Percentiles rank a stretch among this genome's conserved stretches.
These are phyloP conservation scores for Trididemnum clinides DNA, from an alignment of 23 tunicate species.

Conservation along the genomic window DNA sequence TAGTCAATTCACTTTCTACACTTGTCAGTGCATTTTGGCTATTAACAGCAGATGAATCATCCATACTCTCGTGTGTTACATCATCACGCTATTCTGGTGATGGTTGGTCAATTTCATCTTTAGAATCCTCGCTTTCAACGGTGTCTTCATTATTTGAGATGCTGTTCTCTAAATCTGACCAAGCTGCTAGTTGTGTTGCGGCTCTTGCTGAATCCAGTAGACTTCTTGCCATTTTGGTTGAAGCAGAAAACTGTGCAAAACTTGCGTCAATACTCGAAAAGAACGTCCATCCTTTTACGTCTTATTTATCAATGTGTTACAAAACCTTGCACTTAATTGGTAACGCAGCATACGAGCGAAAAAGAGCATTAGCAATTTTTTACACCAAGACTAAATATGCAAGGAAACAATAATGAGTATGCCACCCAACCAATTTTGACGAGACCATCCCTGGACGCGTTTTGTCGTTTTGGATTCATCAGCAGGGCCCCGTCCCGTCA, in stretches of 20 bases:
- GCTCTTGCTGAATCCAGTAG: conserved; percentile 14
- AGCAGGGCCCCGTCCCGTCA: too few species aligned
- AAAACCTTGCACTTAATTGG: too few species aligned
- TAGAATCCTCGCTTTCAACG: conserved; percentile 31
- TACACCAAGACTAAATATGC: neutral
- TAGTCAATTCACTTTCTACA: conserved; percentile 20
- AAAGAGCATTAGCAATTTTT: neutral
- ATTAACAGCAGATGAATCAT: conserved; percentile 4
- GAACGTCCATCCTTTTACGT: neutral
- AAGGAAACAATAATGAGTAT: too few species aligned
- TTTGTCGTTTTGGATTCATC: too few species aligned
- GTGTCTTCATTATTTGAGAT: conserved; percentile 13
- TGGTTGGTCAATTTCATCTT: conserved; percentile 10
- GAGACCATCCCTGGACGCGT: too few species aligned
- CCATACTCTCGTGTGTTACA: conserved; percentile 13
- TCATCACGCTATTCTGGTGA: conserved; percentile 15
- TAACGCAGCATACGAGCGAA: too few species aligned
- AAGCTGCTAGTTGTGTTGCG: conserved; percentile 25
- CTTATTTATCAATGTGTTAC: too few species aligned
- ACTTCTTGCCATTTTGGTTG: conserved; percentile 19
- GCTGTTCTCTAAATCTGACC: conserved; percentile 31
- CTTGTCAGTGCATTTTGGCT: neutral
- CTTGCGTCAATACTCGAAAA: neutral
- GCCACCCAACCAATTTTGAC: too few species aligned
- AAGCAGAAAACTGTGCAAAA: conserved; percentile 3